Evolutionary conservation across 2,888 invertebrate species (phyloP), one percentile per base, ranked within the genome.

Genomic region (Cremastinae sp.): DNA sequence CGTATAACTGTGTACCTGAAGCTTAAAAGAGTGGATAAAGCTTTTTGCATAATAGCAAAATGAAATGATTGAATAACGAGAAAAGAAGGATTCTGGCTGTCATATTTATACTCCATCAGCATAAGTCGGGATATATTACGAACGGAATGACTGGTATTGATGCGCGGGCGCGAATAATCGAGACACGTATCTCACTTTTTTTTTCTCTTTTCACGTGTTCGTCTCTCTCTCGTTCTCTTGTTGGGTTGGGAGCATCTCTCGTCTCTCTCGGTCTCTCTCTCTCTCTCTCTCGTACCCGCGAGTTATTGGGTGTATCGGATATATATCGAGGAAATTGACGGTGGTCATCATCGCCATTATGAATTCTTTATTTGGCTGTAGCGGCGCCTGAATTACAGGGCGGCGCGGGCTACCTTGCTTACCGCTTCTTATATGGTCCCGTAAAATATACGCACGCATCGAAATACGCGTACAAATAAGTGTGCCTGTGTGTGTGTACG

Each of bases 291-390:
- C 16, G 5, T 16, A 7, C 28, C n/a, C 10, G 81, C 83, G 87
- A 86, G 85, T 85, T 85, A 86, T 85, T 84, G 84, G 68, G 82
- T 83, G 85, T 86, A 88, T 88, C 85, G 82, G 84, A 84, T 87
- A 84, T n/a, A n/a, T 86, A 87, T 87, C 83, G 86, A 85, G 83
- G 84, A 87, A 87, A 88, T 88, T 88, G 87, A 83, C 84, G 85
- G 85, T 81, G 88, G 85, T 88, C 88, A 88, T 89, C 89, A 88
- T 88, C 88, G 88, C 89, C 87, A 88, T 89, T 89, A 89, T 85
- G 86, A 86, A 88, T 88, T 88, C 87, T 89, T 88, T 88, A 88
- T 89, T 88, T 87, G 87, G 88, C 85, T 83, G 87, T 82, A 85
- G 86, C 87, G 85, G 88, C 81, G 78, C 80, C 81, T 81, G 84